These are phyloP conservation scores for Drosophila rellima DNA, from an alignment of 2,888 invertebrate genomes.

Conservation along the genomic window DNA sequence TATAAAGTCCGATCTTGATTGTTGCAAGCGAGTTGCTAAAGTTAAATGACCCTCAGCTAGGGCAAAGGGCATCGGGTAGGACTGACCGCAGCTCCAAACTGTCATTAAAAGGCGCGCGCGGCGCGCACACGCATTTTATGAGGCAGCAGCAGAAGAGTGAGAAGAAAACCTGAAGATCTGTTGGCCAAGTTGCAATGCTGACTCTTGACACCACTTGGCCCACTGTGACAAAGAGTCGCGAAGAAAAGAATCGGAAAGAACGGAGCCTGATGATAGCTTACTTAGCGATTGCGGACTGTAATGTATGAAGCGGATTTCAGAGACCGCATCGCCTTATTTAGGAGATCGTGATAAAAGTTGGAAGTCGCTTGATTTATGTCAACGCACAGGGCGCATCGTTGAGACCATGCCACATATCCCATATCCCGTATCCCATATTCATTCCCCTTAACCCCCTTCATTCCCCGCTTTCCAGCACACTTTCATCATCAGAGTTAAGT, in stretches of 20 bases:
- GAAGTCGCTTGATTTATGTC: slow-evolving; percentile 85
- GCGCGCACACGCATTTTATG: slow-evolving; percentile 81
- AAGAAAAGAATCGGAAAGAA: slow-evolving; percentile 22
- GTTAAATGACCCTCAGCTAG: slow-evolving; percentile 18
- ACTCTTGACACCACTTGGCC: slow-evolving; percentile 63
- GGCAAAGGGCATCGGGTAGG: slow-evolving; percentile 44
- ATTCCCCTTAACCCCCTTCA: background rate
- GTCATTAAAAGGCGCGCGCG: slow-evolving; percentile 82
- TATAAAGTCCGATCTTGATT: background rate
- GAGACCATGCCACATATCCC: slow-evolving; percentile 20
- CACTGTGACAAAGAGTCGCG: slow-evolving; percentile 63
- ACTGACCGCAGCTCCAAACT: slow-evolving; percentile 63
- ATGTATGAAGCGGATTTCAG: slow-evolving; percentile 80
- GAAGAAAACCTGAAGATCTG: slow-evolving; percentile 20
- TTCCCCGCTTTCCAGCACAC: background rate
- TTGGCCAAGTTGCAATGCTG: slow-evolving; percentile 42
- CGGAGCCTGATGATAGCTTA: slow-evolving; percentile 83
- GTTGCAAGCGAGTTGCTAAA: slow-evolving; percentile 15
- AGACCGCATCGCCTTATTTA: slow-evolving; percentile 83
- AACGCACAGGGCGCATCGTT: slow-evolving; percentile 68
- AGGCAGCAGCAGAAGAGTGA: slow-evolving; percentile 49
- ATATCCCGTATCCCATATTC: background rate
- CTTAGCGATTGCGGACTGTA: slow-evolving; percentile 78
- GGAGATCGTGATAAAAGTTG: slow-evolving; percentile 85
- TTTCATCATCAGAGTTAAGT: slow-evolving; percentile 60